A percentile compares a stretch with the other conserved stretches of the same genome.
Conservation (phyloP, 2,888 invertebrate species). For the Ethmia dodecea region DNA sequence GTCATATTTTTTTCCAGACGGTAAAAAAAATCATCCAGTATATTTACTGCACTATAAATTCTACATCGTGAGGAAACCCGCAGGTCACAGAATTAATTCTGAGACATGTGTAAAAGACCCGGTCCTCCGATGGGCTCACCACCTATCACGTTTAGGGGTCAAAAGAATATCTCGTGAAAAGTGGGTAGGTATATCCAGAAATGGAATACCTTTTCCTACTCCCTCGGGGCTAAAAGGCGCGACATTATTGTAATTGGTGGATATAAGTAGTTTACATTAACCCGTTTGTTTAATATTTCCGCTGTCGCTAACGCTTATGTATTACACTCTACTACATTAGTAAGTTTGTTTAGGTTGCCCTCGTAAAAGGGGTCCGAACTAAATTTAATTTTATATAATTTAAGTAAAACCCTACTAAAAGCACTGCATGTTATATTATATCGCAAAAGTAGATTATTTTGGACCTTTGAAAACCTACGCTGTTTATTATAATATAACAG, state of each 20-base stretch:
- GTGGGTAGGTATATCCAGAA: background rate
- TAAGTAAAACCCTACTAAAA: constrained; percentile 34
- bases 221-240: background rate
- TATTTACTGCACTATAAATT: too few species aligned
- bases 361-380: constrained; percentile 34
- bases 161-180: background rate
- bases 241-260: background rate
- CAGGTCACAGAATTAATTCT: too few species aligned
- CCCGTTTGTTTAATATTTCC: background rate
- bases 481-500: too few species aligned
- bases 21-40: too few species aligned
- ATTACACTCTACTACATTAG: constrained; percentile 25
- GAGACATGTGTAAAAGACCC: too few species aligned
- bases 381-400: constrained; percentile 52
- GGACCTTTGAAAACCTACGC: too few species aligned
- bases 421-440: too few species aligned
- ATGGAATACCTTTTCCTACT: background rate
- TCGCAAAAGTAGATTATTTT: too few species aligned
- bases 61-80: too few species aligned
- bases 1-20: too few species aligned
- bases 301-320: constrained; percentile 4
- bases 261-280: background rate
- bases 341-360: constrained; percentile 50
- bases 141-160: too few species aligned
- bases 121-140: too few species aligned